These are phyloP conservation scores for Clavelina lepadiformis DNA, from an alignment of 23 tunicate species.

Conservation along the genomic window DNA sequence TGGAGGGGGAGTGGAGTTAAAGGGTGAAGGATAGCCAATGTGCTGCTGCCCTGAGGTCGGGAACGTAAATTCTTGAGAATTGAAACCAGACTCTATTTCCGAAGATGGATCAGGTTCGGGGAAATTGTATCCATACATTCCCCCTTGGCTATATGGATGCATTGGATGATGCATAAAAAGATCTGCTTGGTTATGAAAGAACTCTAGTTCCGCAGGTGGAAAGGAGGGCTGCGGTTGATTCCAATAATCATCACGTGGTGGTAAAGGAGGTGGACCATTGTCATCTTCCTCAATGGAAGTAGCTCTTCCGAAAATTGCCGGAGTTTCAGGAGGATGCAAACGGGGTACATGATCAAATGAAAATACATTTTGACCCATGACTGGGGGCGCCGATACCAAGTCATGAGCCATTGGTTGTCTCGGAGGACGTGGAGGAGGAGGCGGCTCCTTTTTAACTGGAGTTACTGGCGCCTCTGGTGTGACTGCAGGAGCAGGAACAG, in stretches of 20 bases:
- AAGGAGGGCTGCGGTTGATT: constrained; percentile 9
- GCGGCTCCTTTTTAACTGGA: constrained; percentile 47
- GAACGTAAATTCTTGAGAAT: background rate
- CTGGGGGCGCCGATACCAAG: constrained; percentile 51
- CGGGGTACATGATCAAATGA: constrained; percentile 33
- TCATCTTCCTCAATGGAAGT: constrained; percentile 17
- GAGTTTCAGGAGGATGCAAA: background rate
- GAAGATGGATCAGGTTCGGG: background rate
- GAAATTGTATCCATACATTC: constrained; percentile 3
- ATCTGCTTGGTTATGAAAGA: constrained; percentile 34
- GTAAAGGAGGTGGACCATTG: constrained; percentile 45
- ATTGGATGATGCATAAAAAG: constrained; percentile 23
- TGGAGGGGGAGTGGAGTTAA: constrained; percentile 1
- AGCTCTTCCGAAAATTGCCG: background rate
- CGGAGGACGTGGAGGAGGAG: constrained; percentile 79
- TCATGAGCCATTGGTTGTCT: constrained; percentile 38
- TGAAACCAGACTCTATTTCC: background rate
- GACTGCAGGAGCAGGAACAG: constrained; percentile 1
- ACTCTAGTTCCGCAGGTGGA: constrained; percentile 20
- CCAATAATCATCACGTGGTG: constrained; percentile 57
- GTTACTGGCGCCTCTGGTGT: constrained; percentile 36
- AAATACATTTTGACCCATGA: constrained; percentile 15
- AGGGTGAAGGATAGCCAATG: constrained; percentile 10
- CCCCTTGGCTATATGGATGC: no score
- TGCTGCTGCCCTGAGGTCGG: background rate